These are phyloP conservation scores for Todiramphus saurophagus DNA, from an alignment of 2,113 vertebrate species.

Conservation along the genomic window DNA sequence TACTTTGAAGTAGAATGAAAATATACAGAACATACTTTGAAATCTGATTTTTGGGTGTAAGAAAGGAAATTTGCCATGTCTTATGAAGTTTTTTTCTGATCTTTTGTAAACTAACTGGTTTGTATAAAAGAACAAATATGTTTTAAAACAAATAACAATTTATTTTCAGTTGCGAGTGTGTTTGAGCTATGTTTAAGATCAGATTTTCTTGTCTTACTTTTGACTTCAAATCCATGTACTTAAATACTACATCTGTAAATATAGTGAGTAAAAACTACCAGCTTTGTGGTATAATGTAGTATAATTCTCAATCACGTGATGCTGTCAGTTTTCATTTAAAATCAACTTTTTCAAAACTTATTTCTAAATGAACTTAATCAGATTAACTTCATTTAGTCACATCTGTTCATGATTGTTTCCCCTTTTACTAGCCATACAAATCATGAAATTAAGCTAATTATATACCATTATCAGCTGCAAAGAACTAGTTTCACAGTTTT, in stretches of 20 bases:
- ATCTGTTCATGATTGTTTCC: conserved; percentile 74
- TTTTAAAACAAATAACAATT: neutral
- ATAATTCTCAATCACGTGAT: conserved; percentile 34
- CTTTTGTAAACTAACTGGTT: neutral
- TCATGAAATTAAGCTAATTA: conserved; percentile 78
- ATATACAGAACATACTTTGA: neutral
- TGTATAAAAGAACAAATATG: neutral
- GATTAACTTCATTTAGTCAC: conserved; percentile 78
- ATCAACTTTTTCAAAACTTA: conserved; percentile 77
- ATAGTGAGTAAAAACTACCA: neutral
- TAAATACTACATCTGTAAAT: neutral
- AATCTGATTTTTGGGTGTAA: neutral
- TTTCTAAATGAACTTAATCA: conserved; percentile 78
- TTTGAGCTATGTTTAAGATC: neutral
- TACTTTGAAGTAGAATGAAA: neutral
- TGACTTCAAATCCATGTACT: neutral
- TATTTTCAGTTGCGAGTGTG: neutral
- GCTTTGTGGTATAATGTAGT: neutral
- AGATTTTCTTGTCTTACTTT: neutral
- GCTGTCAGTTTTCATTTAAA: conserved; percentile 77
- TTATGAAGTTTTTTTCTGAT: neutral
- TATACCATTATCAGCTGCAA: conserved; percentile 70
- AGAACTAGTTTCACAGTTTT: conserved; percentile 68
- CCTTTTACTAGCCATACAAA: conserved; percentile 72
- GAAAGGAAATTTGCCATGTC: neutral